Base-by-base conservation (phyloP, 2,888 invertebrate genomes). In the Cremastobaeus sp. region DNA sequence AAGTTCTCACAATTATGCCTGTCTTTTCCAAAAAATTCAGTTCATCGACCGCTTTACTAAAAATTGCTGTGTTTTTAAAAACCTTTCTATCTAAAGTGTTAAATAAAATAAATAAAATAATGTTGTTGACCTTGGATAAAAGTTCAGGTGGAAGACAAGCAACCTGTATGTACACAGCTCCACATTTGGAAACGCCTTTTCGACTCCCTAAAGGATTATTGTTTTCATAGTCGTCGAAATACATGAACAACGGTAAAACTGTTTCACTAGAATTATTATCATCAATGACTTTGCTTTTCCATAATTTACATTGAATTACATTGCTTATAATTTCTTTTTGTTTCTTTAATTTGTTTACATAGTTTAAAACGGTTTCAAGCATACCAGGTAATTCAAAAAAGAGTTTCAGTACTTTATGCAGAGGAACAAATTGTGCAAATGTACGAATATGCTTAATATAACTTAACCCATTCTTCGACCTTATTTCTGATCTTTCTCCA, bases 81-180 rank as follows among this genome's bases (percentile, higher is more conserved):
- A 14, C 11, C 54, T 68, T 47, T 39, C 76, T 54, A 57, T 79
- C 79, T 3, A 74, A 20, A 5, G 65, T 37, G 64, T 79, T 73
- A 20, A 72, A 78, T 11, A 78, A 39, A 18, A 74, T 43, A 41
- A 74, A 76, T 11, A 78, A 15, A 66, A 78, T 76, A 41, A 77
- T 77, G 55, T 77, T 75, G 20, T 74, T 34, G 2, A 78, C 12
- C 45, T 77, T 78, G 3, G 75, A 70, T 18, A 30, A 21, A 0
- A 73, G 34, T 41, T 47, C 28, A 14, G 76, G 74, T 9, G 76
- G 76, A 34, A 79, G 64, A 55, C 64, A 73, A 11, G 66, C 60
- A 11, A 77, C 43, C 11, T 30, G 45, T 9, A 71, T 20, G 6
- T 72, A 72, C 9, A 72, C 43, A 5, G 48, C 52, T 9, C 66